Evolutionary conservation across 2,113 vertebrate species (phyloP), one percentile per base, ranked within the genome.

Genomic region (Sander lucioperca): DNA sequence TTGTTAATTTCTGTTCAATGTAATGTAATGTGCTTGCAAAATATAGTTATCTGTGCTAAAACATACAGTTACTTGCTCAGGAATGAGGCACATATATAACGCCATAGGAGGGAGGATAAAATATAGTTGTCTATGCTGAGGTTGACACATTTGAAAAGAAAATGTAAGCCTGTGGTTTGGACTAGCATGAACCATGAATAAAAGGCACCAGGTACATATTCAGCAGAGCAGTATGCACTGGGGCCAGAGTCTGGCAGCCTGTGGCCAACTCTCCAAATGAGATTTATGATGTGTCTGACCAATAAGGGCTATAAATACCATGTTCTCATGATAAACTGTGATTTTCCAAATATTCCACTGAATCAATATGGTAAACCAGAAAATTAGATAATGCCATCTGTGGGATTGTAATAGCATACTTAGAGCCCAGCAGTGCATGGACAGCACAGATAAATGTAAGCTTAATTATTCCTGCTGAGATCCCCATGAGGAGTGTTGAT

Each of bases 321-420:
- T 87, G 69, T 85, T 90, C 82, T 87, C 76, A 87, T 89, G 86
- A 92, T 90, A 89, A 93, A 92, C 88, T 90, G 88, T 80, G 87
- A 93, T 92, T 92, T 93, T 91, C 76, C 76, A 91, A 93, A 91
- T 91, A 92, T 92, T 87, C 83, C 76, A 84, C 61, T 82, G 85
- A 94, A 93, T 94, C 89, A 93, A 91, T 91, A 92, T 85, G 90
- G 89, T 94, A 79, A 87, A 91, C 86, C 89, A 90, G 79, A 89
- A 93, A 93, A 92, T 88, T 87, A 83, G 91, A 92, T 92, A 93
- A 93, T 92, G 86, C 74, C 89, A 71, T 87, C 76, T 94, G 89
- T 85, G 93, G 94, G 83, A 91, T 83, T 91, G 94, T 91, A 91
- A 93, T 91, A 67, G 91, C 84, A 91, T 53, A 84, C 81, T 91